Percentiles rank a stretch among this genome's conserved stretches.
Conservation (phyloP, 1,140 invertebrate genomes). For the Drosophila nebulosa region DNA sequence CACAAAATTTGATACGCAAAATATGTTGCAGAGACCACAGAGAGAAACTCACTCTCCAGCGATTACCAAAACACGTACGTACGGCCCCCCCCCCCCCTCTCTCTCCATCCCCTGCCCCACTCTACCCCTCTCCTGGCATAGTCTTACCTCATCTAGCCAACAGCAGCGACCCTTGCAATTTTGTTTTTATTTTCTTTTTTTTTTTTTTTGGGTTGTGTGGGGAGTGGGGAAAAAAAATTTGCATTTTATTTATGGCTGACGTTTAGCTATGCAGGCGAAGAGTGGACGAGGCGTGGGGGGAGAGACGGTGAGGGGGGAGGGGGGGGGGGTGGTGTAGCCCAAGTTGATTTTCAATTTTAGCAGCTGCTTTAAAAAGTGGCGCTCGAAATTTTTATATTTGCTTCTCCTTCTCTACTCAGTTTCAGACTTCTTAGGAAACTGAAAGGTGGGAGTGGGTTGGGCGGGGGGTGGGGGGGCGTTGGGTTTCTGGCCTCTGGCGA, state of each 20-base stretch:
- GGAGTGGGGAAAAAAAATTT: conserved; percentile 27
- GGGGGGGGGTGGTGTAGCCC: conserved; percentile 9
- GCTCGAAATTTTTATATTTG: conserved; percentile 35
- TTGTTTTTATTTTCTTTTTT: conserved; percentile 57
- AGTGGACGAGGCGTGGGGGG: too few species aligned
- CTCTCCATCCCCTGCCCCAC: not conserved
- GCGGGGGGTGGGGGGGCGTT: not conserved
- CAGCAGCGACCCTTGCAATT: conserved; percentile 51
- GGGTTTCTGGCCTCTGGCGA: conserved; percentile 35
- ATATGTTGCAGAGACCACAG: conserved; percentile 59
- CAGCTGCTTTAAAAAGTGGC: conserved; percentile 67
- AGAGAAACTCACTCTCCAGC: conserved; percentile 27
- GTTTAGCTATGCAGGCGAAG: conserved; percentile 42
- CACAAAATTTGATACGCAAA: conserved; percentile 72
- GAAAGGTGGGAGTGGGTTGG: not conserved
- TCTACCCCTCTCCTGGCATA: not conserved
- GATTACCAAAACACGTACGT: conserved; percentile 65
- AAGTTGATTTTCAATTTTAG: conserved; percentile 67
- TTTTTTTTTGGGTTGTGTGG: not conserved
- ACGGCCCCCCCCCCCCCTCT: conserved; percentile 29
- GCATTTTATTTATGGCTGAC: conserved; percentile 74
- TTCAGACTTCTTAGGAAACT: conserved; percentile 5
- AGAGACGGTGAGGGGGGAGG: not conserved
- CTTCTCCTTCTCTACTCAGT: conserved; percentile 50
- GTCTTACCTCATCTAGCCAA: not conserved